phyloP scores from a whole-genome alignment of 2,888 invertebrate species.

The Marasmarcha lunaedactyla region DNA sequence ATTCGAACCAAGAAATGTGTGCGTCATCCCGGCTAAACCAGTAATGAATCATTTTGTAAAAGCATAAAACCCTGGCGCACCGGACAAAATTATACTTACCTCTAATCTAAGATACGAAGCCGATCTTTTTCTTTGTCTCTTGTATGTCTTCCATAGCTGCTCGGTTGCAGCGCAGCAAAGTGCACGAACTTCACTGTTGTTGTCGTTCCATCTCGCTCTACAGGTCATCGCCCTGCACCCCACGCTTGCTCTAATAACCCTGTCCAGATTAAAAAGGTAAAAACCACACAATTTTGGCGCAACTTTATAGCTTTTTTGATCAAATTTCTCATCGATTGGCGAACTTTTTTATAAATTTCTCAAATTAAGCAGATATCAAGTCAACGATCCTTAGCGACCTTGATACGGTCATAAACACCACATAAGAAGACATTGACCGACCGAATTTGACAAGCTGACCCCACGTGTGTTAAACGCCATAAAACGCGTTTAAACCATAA shows the following conservation, averaged over 20 bases:
- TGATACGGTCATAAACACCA: conserved; percentile 54
- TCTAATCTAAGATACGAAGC: background rate
- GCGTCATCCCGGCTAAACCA: too few species aligned
- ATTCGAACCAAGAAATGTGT: too few species aligned
- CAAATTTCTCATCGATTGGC: too few species aligned
- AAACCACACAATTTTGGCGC: background rate
- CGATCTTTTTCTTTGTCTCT: background rate
- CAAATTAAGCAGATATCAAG: background rate
- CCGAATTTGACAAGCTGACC: conserved; percentile 25
- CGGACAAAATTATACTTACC: background rate
- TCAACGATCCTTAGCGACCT: conserved; percentile 38
- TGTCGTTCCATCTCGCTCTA: conserved; percentile 61
- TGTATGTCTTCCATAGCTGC: background rate
- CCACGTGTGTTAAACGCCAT: conserved; percentile 39
- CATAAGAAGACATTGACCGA: conserved; percentile 51
- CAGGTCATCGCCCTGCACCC: conserved; percentile 62
- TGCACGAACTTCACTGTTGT: conserved; percentile 65
- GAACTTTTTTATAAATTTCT: background rate
- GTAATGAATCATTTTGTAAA: too few species aligned
- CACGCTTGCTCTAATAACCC: conserved; percentile 57
- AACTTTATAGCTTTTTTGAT: background rate
- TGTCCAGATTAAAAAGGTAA: background rate
- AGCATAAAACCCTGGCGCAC: background rate
- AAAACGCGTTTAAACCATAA: conserved; percentile 32
- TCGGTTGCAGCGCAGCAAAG: conserved; percentile 5